Evolutionary conservation across 1,140 invertebrate genomes (phyloP).

Genomic region (Heliconius nattereri): DNA sequence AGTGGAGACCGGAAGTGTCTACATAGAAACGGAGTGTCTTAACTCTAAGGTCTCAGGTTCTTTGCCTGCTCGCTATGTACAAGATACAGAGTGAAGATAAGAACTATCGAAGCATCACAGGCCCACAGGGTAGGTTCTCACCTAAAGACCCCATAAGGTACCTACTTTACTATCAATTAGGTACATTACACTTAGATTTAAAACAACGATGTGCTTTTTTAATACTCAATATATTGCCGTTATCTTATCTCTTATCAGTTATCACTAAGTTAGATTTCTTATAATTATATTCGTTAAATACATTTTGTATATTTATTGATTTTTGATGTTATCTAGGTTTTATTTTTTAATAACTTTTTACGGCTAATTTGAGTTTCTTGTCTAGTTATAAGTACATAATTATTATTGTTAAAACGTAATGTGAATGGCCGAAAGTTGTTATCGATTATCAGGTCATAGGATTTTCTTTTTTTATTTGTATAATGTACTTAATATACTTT

Average conservation of each 20-base stretch:
- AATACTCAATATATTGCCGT: slow-evolving; percentile 15
- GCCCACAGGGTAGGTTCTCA: no score
- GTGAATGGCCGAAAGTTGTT: neutral
- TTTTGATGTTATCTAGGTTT: neutral
- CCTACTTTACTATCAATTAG: neutral
- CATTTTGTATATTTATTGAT: neutral
- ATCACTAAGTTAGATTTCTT: neutral
- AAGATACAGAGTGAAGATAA: no score
- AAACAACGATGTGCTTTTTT: slow-evolving; percentile 1
- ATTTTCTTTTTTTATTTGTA: neutral
- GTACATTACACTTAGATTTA: neutral
- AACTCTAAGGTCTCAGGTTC: no score
- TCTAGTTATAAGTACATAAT: neutral
- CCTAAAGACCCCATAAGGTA: no score
- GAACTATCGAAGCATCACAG: no score
- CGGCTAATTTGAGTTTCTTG: neutral
- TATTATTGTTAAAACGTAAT: neutral
- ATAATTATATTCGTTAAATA: neutral
- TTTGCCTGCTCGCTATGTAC: no score
- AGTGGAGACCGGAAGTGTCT: no score
- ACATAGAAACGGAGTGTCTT: no score
- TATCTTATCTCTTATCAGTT: slow-evolving; percentile 10
- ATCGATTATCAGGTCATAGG: neutral
- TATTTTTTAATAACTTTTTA: neutral
- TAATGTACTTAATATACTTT: neutral